Conservation (phyloP, 2,113 vertebrate genomes). For the Eonycteris spelaea region DNA sequence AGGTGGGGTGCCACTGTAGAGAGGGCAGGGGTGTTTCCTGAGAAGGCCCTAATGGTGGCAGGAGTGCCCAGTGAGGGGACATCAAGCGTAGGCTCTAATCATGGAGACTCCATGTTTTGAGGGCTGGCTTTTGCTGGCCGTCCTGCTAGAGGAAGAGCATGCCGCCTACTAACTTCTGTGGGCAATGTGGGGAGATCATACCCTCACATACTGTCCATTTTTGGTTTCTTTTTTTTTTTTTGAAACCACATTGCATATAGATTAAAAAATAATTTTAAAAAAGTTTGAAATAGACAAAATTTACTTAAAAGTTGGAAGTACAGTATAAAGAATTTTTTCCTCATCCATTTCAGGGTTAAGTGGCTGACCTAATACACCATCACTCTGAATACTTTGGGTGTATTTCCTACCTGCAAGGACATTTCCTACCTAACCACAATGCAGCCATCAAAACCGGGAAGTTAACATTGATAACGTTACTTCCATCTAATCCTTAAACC, state of each 20-base stretch:
- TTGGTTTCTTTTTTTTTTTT: not conserved
- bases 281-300: conserved; percentile 36
- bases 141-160: not conserved
- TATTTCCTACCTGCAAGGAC: not conserved
- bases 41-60: not conserved
- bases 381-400: not conserved
- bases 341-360: conserved; percentile 25
- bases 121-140: not conserved
- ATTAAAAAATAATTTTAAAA: not conserved
- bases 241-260: not conserved
- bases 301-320: conserved; percentile 43
- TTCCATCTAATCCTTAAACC: not conserved
- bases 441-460: conserved; percentile 8
- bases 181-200: not conserved
- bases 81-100: not conserved
- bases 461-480: not conserved
- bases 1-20: not conserved
- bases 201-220: not conserved
- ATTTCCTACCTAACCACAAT: conserved; percentile 16
- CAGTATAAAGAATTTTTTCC: conserved; percentile 10
- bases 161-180: not conserved
- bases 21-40: not conserved
- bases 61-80: not conserved
- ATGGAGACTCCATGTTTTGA: not conserved
- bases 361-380: not conserved